Evolutionary conservation across 2,797 vertebrate genomes (phyloP).

Genomic region (Rachycentron canadum): DNA sequence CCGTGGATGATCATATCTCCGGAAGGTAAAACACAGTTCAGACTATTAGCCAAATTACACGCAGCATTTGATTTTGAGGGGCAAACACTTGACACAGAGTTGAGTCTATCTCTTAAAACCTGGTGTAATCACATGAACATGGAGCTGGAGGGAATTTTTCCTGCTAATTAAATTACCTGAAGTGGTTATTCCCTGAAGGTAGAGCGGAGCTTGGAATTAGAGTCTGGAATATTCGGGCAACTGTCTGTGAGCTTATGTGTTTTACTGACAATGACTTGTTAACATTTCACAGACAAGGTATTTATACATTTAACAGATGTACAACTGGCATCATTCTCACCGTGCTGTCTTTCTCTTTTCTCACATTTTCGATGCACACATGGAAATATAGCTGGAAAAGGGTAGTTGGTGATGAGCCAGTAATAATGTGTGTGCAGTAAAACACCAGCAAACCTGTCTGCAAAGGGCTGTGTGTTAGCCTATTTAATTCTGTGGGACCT

Average conservation of each 20-base stretch:
- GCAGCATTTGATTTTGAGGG: constrained; percentile 58
- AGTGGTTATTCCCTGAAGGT: constrained; percentile 51
- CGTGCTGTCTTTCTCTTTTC: constrained; percentile 59
- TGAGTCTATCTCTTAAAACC: constrained; percentile 31
- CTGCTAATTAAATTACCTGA: constrained; percentile 66
- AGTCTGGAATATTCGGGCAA: constrained; percentile 55
- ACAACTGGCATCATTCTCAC: constrained; percentile 50
- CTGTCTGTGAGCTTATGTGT: constrained; percentile 61
- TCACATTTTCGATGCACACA: constrained; percentile 47
- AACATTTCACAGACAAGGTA: constrained; percentile 59
- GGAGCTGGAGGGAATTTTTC: constrained; percentile 44
- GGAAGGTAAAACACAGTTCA: constrained; percentile 68
- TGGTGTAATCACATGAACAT: constrained; percentile 39
- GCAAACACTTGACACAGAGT: constrained; percentile 46
- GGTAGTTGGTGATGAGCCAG: constrained; percentile 60
- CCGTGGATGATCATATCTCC: constrained; percentile 55
- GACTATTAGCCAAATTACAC: constrained; percentile 41
- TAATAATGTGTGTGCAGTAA: constrained; percentile 37
- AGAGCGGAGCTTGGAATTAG: constrained; percentile 33
- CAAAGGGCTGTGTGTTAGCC: constrained; percentile 51
- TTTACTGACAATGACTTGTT: constrained; percentile 66
- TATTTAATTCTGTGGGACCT: constrained; percentile 59
- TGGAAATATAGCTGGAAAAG: constrained; percentile 62
- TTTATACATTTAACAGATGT: constrained; percentile 74
- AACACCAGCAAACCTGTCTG: constrained; percentile 30